Conservation (phyloP, 1,140 invertebrate species). For the Eriosoma lanigerum region DNA sequence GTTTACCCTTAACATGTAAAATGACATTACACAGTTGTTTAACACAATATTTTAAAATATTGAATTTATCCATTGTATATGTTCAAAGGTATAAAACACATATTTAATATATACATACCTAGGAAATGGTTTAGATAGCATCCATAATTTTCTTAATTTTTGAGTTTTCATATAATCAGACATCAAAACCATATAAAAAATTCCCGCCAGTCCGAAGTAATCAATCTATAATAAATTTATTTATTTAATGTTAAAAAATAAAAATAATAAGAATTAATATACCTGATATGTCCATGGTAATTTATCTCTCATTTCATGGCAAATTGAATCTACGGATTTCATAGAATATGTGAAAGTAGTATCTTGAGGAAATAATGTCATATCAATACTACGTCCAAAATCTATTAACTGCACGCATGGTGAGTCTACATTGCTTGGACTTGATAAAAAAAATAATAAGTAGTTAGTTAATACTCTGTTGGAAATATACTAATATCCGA, state of each 20-base stretch:
- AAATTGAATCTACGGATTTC: constrained; percentile 75
- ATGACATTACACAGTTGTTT: no score
- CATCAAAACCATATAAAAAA: constrained; percentile 82
- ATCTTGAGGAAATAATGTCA: constrained; percentile 76
- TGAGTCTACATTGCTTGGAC: constrained; percentile 54
- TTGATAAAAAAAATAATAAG: constrained; percentile 2
- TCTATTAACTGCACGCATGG: constrained; percentile 79
- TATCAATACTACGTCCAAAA: constrained; percentile 86
- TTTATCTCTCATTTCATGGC: constrained; percentile 83
- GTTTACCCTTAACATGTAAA: no score
- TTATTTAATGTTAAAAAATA: neutral
- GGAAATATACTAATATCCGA: neutral
- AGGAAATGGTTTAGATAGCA: constrained; percentile 68
- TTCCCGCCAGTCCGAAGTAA: constrained; percentile 82
- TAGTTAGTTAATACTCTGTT: neutral
- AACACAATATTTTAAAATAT: neutral
- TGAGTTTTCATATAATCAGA: constrained; percentile 84
- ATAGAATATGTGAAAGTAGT: constrained; percentile 77
- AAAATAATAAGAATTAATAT: constrained; percentile 6
- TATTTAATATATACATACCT: constrained; percentile 60
- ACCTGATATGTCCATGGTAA: constrained; percentile 88
- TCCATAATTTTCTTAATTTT: constrained; percentile 67
- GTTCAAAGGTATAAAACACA: neutral
- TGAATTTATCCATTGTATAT: neutral
- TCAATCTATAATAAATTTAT: constrained; percentile 66